Evolutionary conservation across 2,797 vertebrate genomes (phyloP), one percentile per base, ranked within the genome.

Genomic region (Caiman crocodilus): DNA sequence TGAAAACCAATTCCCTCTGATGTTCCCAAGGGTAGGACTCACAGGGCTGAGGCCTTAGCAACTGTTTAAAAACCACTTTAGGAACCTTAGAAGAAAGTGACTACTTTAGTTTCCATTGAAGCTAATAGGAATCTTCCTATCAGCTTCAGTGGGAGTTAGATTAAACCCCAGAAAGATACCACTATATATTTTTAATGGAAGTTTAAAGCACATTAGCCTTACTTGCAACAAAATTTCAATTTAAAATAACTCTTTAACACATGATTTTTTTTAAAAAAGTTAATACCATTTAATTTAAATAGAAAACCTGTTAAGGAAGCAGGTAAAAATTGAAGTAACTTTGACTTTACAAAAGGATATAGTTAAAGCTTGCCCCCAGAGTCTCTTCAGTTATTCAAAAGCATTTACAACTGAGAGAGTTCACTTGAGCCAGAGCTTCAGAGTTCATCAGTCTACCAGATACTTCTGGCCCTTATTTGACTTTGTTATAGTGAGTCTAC

Each of bases 251-350:
- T 50, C 42, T 50, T 42, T 50, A 50, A 50, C 42, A 50, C 42
- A 50, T 50, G 42, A 50, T 50, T 50, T 50, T 42, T 50, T 50
- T 50, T 9, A 50, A 85, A 85, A 35, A 35, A 35, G 69, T 93
- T 91, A 85, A 87, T 21, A 73, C 6, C 42, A 57, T 86, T 94
- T 85, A 18, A 76, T 63, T 76, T 77, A 69, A 30, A 91, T 2
- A 91, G 80, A 30, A 76, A 95, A 59, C 21, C 26, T 94, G 73
- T 87, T 96, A 97, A 96, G 26, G 80, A 28, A 90, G 89, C 63
- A 95, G 74, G 82, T 85, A 17, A 93, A 58, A 83, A 93, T 93
- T 56, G 92, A n/a, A 74, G 85, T 74, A 30, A 65, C 61, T 57
- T 91, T 8, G 57, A 87, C 92, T 50, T 35, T 74, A 90, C 84